Evolutionary conservation across 2,797 vertebrate genomes (phyloP), one percentile per base, ranked within the genome.

Genomic region (Gymnothorax javanicus): DNA sequence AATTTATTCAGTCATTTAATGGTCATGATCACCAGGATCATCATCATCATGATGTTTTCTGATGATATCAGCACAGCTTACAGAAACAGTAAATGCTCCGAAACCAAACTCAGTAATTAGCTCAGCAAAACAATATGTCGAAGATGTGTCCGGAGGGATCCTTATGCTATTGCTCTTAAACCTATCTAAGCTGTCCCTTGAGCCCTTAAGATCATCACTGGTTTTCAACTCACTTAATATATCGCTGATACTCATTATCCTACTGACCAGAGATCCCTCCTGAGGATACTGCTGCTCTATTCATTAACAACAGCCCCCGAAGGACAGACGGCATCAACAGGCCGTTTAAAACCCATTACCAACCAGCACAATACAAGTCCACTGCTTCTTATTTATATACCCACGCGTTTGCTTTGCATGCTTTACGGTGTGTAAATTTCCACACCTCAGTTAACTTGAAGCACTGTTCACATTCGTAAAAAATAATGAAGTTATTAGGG

Each of bases 271-370:
- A 69, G 60, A 73, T 12, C 27, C 52, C 64, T 62, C 84, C 50
- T 20, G 69, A 85, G 69, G 84, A 85, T 50, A 57, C 33, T 25
- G 60, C 59, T 8, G 59, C 84, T 43, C 64, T 85, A 58, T 75
- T 73, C 69, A 75, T 50, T 85, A 85, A 75, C n/a, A 57, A 20
- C 67, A 58, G 12, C 52, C 69, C 67, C 59, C 54, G 17, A 27
- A 58, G 84, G 84, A 85, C 54, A 56, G 13, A 13, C 20, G 67
- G 54, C 52, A n/a, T 85, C 84, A 75, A n/a, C 50, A 58, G 84
- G 67, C 43, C 52, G 33, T 85, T 85, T 57, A 57, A 85, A 73
- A 85, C 64, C 52, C 73, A 75, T 85, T 85, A 85, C 67, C 27
- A 73, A 7, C 64, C 54, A 8, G 64, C 25, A 12, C 9, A 23